phyloP scores from a whole-genome alignment of 2,888 invertebrate species.

The Lepidochrysops patricia region DNA sequence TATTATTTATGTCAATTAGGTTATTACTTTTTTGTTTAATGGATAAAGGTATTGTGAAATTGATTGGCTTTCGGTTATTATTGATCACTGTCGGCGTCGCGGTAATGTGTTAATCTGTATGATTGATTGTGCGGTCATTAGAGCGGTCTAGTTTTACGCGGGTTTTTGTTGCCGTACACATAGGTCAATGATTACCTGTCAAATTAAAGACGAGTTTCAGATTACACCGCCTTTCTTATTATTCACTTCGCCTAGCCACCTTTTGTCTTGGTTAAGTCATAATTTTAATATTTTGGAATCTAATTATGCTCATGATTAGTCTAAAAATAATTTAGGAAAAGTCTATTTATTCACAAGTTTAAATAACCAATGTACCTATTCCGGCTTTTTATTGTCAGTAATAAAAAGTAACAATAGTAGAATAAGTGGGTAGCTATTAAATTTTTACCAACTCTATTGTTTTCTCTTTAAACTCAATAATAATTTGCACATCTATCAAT shows the following conservation, averaged over 20 bases:
- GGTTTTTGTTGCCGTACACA: slow-evolving; percentile 39
- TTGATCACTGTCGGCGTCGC: slow-evolving; percentile 70
- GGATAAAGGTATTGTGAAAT: slow-evolving; percentile 73
- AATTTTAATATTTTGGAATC: too few relatives aligned
- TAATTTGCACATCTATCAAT: too few relatives aligned
- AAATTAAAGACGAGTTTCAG: slow-evolving; percentile 28
- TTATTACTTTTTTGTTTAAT: slow-evolving; percentile 74
- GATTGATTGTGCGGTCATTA: slow-evolving; percentile 70
- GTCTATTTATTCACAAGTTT: too few relatives aligned
- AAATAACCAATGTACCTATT: too few relatives aligned
- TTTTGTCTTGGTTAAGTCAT: background rate
- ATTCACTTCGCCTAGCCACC: background rate
- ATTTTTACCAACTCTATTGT: too few relatives aligned
- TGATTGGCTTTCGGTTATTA: slow-evolving; percentile 72
- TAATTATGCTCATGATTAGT: too few relatives aligned
- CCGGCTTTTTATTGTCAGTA: too few relatives aligned
- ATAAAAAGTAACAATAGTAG: too few relatives aligned
- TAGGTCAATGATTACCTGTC: slow-evolving; percentile 44
- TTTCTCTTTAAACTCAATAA: too few relatives aligned
- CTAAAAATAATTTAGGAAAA: too few relatives aligned
- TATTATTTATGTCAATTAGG: slow-evolving; percentile 75
- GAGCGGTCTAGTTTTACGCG: slow-evolving; percentile 68
- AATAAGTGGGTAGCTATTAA: too few relatives aligned
- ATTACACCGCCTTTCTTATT: slow-evolving; percentile 8
- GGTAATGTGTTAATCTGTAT: slow-evolving; percentile 70